phyloP scores from a whole-genome alignment of 1,140 invertebrate genomes.

The Probaryconus sp. region DNA sequence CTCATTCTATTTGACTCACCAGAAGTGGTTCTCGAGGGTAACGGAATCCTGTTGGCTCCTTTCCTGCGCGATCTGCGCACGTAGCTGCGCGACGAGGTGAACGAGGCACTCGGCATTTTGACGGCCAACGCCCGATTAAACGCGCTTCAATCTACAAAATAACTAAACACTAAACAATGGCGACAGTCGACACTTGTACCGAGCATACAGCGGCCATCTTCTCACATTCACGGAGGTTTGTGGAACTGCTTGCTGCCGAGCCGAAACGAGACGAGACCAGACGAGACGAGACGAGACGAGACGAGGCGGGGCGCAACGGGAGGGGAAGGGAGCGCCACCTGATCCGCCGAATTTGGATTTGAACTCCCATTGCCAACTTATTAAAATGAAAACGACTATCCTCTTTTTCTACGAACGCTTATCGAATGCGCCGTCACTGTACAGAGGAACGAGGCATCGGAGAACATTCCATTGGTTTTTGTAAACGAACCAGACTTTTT shows the following conservation, averaged over 20 bases:
- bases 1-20: constrained; percentile 82
- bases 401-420: too few relatives aligned
- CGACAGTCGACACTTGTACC: constrained; percentile 76
- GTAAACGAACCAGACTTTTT: too few relatives aligned
- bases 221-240: constrained; percentile 67
- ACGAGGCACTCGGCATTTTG: constrained; percentile 94
- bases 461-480: too few relatives aligned
- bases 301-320: background rate
- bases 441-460: too few relatives aligned
- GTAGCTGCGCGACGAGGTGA: constrained; percentile 91
- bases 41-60: constrained; percentile 89
- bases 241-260: constrained; percentile 51
- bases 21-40: constrained; percentile 86
- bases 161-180: constrained; percentile 76
- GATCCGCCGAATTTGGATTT: too few relatives aligned
- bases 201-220: constrained; percentile 75
- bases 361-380: too few relatives aligned
- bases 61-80: constrained; percentile 90
- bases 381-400: too few relatives aligned
- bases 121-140: constrained; percentile 41
- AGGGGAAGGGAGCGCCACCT: background rate
- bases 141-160: constrained; percentile 44
- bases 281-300: too few relatives aligned
- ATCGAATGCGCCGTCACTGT: too few relatives aligned
- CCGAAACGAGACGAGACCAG: constrained; percentile 14